These are phyloP conservation scores for Lutraria rhynchaena DNA, from an alignment of 1,140 invertebrate species.

Conservation along the genomic window DNA sequence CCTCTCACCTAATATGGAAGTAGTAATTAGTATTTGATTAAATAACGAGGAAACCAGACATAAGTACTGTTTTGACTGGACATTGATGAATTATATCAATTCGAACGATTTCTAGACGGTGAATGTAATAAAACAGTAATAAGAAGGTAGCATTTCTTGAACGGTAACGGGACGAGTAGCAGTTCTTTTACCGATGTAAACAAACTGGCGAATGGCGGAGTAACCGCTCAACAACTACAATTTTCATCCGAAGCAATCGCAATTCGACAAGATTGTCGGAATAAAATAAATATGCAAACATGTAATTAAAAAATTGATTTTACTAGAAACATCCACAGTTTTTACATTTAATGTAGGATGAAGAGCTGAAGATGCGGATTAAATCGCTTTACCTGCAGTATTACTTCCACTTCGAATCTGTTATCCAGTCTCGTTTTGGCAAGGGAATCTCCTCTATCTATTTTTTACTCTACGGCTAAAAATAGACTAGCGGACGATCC, in stretches of 20 bases:
- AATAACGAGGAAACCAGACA: not conserved
- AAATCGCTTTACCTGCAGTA: conserved; percentile 37
- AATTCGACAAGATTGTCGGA: not conserved
- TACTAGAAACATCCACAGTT: not conserved
- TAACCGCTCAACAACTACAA: not conserved
- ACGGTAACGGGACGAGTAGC: not conserved
- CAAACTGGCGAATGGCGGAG: conserved; percentile 39
- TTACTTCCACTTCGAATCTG: conserved; percentile 34
- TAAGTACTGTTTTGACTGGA: not conserved
- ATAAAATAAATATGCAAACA: conserved; percentile 21
- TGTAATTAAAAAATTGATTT: conserved; percentile 2
- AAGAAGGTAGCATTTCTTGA: no score
- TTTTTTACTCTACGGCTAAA: conserved; percentile 17
- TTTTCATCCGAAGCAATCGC: conserved; percentile 35
- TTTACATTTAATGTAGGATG: conserved; percentile 2
- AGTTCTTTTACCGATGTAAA: conserved; percentile 34
- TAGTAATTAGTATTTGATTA: conserved; percentile 19
- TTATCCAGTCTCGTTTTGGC: conserved; percentile 46
- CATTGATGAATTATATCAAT: not conserved
- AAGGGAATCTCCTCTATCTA: conserved; percentile 33
- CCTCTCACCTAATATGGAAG: conserved; percentile 18
- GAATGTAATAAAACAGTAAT: no score
- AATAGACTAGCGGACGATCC: not conserved
- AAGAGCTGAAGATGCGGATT: conserved; percentile 21
- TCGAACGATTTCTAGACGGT: no score